phyloP scores from a whole-genome alignment of 2,113 vertebrate species.

The Glaucidium brasilianum region DNA sequence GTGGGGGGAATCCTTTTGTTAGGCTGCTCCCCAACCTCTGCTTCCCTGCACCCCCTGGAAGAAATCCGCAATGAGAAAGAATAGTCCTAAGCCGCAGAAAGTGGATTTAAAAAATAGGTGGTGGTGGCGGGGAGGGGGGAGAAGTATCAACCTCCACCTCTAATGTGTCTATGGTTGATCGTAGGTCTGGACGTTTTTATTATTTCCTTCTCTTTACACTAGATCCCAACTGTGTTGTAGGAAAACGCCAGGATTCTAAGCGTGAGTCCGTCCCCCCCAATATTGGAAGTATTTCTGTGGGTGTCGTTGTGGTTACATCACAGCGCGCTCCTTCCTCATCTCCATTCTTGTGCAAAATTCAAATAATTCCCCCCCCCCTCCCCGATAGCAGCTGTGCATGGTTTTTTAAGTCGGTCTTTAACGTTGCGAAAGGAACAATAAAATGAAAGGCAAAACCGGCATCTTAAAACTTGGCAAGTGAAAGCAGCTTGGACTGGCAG shows the following conservation, averaged over 20 bases:
- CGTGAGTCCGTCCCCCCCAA: background rate
- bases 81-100: background rate
- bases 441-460: conserved; percentile 75
- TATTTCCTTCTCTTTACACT: background rate
- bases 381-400: conserved; percentile 65
- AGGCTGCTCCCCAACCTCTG: background rate
- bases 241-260: background rate
- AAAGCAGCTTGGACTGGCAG: conserved; percentile 81
- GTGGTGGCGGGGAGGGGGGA: background rate
- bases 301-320: conserved; percentile 61
- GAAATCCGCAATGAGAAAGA: background rate
- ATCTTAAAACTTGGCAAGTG: conserved; percentile 81
- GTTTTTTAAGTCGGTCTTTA: conserved; percentile 63
- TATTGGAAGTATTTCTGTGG: conserved; percentile 41
- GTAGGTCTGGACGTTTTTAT: background rate
- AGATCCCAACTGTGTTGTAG: background rate
- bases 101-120: background rate
- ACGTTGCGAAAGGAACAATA: conserved; percentile 71
- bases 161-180: background rate
- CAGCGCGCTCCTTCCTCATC: conserved; percentile 38
- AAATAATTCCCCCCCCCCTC: conserved; percentile 54
- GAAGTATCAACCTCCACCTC: background rate
- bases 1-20: background rate
- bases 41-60: background rate
- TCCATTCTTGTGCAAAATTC: conserved; percentile 59